Percentiles rank a stretch among this genome's conserved stretches.
Evolutionary conservation across 2,113 vertebrate species (phyloP).

Genomic region (Phoenicopterus ruber): DNA sequence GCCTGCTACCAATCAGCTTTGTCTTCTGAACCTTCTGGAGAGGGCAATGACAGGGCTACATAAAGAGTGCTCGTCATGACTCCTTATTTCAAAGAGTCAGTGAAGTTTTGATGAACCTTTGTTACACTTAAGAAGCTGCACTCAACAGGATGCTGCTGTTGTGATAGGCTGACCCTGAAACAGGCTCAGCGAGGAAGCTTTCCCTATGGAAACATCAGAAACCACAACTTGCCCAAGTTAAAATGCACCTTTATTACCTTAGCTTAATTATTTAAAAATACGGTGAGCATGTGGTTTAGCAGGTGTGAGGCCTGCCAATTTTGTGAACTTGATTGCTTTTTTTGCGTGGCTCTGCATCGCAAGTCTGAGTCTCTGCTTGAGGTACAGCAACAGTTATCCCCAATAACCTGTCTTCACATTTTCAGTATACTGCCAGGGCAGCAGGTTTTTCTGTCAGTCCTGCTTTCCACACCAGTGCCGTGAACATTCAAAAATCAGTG

Average conservation of each 20-base stretch:
- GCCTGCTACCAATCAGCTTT: background rate
- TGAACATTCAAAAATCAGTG: background rate
- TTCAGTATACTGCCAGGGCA: background rate
- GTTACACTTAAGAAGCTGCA: background rate
- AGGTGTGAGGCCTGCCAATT: background rate
- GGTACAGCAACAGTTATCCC: background rate
- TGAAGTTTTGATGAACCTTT: background rate
- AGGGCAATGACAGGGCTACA: background rate
- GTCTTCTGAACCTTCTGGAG: background rate
- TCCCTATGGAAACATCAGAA: background rate
- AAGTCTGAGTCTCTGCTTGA: background rate
- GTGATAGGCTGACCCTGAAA: background rate
- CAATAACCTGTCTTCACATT: background rate
- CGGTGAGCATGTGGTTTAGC: background rate
- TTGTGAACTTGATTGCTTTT: background rate
- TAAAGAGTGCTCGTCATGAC: background rate
- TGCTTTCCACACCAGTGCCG: background rate
- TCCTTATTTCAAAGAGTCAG: background rate
- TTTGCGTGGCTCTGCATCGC: background rate
- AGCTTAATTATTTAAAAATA: background rate
- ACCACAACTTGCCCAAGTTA: background rate
- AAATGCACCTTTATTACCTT: background rate
- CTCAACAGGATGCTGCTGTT: background rate
- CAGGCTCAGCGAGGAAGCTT: background rate
- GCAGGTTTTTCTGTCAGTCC: background rate